Conservation (phyloP, 1,140 invertebrate genomes). For the Paracyclopina nana region DNA sequence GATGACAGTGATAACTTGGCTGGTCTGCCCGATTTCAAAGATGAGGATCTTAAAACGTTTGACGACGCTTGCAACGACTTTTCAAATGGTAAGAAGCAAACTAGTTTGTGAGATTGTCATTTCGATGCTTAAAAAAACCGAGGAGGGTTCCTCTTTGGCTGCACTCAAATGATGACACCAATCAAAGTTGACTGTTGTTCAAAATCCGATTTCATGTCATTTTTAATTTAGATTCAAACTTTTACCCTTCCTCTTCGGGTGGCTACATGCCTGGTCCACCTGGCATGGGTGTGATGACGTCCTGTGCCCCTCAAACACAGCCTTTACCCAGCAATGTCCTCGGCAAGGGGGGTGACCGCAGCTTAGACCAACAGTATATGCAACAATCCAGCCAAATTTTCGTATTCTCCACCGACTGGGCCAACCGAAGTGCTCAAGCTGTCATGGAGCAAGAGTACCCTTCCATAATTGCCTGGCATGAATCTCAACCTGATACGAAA, state of each 20-base stretch:
- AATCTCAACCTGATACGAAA: constrained; percentile 80
- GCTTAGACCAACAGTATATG: constrained; percentile 59
- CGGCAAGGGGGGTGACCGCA: constrained; percentile 48
- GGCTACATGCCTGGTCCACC: too few species aligned
- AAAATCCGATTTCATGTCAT: too few species aligned
- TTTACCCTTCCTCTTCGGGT: too few species aligned
- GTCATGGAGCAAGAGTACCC: constrained; percentile 68
- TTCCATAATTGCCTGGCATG: constrained; percentile 84
- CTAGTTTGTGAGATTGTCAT: too few species aligned
- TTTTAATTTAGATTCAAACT: too few species aligned
- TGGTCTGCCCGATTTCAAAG: neutral
- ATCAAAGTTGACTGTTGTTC: too few species aligned
- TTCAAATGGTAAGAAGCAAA: too few species aligned
- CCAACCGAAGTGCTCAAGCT: constrained; percentile 81
- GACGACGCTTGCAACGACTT: neutral
- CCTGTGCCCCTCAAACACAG: constrained; percentile 30
- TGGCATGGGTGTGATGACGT: constrained; percentile 44
- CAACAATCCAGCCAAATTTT: constrained; percentile 95
- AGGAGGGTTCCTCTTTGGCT: too few species aligned
- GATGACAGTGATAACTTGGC: neutral
- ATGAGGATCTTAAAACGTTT: neutral
- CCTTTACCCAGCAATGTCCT: constrained; percentile 52
- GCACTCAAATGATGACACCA: too few species aligned
- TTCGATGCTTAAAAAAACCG: too few species aligned
- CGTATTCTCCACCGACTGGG: constrained; percentile 81